Percentiles rank a stretch among this genome's conserved stretches.
Conservation (phyloP, 2,797 vertebrate species). For the Rhabdophis nuchalis region DNA sequence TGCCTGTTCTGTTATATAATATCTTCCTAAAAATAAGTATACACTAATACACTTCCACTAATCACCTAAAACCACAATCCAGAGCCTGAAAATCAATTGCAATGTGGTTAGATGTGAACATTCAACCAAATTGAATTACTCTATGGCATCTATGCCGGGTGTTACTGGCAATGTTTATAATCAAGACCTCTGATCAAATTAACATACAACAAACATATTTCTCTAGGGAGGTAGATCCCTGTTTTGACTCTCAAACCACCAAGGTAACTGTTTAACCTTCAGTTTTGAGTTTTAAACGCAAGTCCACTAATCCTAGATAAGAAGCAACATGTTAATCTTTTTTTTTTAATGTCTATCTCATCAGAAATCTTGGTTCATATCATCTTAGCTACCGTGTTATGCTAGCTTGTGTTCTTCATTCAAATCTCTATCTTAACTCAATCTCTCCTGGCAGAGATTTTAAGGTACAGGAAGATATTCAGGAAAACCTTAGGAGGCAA, state of each 20-base stretch:
- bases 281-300: neutral
- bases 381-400: neutral
- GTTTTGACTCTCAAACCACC: constrained; percentile 9
- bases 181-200: constrained; percentile 14
- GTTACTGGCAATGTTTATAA: constrained; percentile 1
- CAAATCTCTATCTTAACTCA: neutral
- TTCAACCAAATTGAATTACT: constrained; percentile 28
- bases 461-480: neutral
- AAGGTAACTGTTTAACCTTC: neutral
- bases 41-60: constrained; percentile 26
- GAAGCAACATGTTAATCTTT: neutral
- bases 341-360: neutral
- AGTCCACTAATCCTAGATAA: neutral
- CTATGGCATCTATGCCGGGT: constrained; percentile 13
- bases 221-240: constrained; percentile 6
- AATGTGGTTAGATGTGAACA: constrained; percentile 32
- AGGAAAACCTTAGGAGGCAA: neutral
- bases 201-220: constrained; percentile 6
- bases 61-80: constrained; percentile 39
- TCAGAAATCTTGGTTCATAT: neutral
- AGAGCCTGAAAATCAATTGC: constrained; percentile 42
- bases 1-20: constrained; percentile 24
- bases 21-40: constrained; percentile 36
- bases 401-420: neutral
- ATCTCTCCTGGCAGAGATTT: neutral